Percentiles rank a stretch among this genome's conserved stretches.
These are phyloP conservation scores for Crenuchus spilurus DNA, from an alignment of 2,797 vertebrate genomes.

Conservation along the genomic window DNA sequence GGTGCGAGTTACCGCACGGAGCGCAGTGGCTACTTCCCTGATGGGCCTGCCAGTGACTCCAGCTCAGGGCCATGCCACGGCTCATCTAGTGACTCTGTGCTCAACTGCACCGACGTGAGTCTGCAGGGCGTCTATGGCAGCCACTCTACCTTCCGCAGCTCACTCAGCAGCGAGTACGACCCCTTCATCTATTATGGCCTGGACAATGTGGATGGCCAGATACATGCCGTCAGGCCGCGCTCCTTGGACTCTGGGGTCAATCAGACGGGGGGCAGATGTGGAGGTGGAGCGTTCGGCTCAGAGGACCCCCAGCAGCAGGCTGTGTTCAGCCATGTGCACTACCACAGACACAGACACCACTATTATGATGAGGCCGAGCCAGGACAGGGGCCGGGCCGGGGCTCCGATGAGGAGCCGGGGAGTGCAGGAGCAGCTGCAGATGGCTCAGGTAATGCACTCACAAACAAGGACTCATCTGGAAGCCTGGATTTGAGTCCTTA, in stretches of 20 bases:
- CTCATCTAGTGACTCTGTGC: slow-evolving; percentile 94
- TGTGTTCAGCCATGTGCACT: slow-evolving; percentile 91
- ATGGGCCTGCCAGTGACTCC: slow-evolving; percentile 94
- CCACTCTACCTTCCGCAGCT: slow-evolving; percentile 96
- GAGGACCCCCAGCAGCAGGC: slow-evolving; percentile 74
- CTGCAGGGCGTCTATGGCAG: slow-evolving; percentile 94
- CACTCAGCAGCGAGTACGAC: slow-evolving; percentile 95
- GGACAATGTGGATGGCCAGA: slow-evolving; percentile 64
- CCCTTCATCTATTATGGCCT: slow-evolving; percentile 87
- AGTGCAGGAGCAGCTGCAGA: slow-evolving; percentile 29
- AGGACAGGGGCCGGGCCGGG: slow-evolving; percentile 70
- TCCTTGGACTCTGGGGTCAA: slow-evolving; percentile 87
- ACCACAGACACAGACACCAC: slow-evolving; percentile 92
- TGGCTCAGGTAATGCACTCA: slow-evolving; percentile 44
- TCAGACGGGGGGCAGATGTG: slow-evolving; percentile 33
- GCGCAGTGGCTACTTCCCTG: slow-evolving; percentile 92
- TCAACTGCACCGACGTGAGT: slow-evolving; percentile 94
- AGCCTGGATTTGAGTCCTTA: slow-evolving; percentile 63
- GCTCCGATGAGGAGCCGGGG: slow-evolving; percentile 77
- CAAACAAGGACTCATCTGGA: slow-evolving; percentile 71
- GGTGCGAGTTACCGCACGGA: slow-evolving; percentile 92
- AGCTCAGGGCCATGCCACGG: slow-evolving; percentile 96
- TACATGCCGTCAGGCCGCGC: slow-evolving; percentile 74
- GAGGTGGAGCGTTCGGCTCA: slow-evolving; percentile 5
- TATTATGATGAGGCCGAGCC: slow-evolving; percentile 82